Percentiles rank a stretch among this genome's conserved stretches.
These are phyloP conservation scores for Leucoraja erinaceus DNA, from an alignment of 2,113 vertebrate species.

Conservation along the genomic window DNA sequence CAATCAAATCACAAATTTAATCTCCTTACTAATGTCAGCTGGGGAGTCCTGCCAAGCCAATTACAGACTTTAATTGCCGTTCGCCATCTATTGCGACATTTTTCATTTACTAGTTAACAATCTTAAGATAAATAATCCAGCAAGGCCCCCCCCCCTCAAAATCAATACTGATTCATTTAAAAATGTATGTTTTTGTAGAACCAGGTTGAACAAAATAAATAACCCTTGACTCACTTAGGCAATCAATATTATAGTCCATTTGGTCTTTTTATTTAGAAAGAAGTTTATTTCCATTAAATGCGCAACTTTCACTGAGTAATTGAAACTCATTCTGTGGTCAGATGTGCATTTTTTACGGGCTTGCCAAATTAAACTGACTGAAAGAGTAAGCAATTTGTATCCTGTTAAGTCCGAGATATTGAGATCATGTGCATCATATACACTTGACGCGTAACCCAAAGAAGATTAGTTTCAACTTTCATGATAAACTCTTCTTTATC, in stretches of 20 bases:
- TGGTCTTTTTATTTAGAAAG: not conserved
- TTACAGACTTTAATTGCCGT: constrained; percentile 8
- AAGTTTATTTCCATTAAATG: not conserved
- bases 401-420: not conserved
- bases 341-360: not conserved
- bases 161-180: not conserved
- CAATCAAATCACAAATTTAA: constrained; percentile 29
- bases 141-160: not conserved
- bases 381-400: not conserved
- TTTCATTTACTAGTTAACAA: constrained; percentile 11
- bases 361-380: not conserved
- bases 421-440: not conserved
- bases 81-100: not conserved
- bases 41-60: not conserved
- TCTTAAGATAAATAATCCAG: not conserved
- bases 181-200: not conserved
- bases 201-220: too few relatives aligned
- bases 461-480: not conserved
- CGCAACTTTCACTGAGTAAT: constrained; percentile 15
- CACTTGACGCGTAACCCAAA: not conserved
- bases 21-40: not conserved
- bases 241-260: not conserved
- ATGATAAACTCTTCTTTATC: not conserved
- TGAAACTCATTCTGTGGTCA: not conserved
- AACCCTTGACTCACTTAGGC: not conserved